phyloP scores from a whole-genome alignment of 1,140 invertebrate species.

The Drosophila dunni region DNA sequence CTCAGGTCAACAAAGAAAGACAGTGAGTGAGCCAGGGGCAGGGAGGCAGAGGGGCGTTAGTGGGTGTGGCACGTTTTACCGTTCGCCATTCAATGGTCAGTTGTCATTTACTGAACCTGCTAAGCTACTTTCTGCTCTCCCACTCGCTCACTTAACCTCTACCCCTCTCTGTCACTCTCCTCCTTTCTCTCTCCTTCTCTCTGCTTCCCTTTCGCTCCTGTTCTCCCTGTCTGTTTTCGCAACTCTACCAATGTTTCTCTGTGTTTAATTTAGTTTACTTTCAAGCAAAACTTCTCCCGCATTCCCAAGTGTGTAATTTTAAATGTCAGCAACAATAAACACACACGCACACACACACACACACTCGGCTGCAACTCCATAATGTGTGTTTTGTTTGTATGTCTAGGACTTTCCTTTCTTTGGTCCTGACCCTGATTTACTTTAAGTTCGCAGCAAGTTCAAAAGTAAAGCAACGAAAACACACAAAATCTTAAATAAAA shows the following conservation, averaged over 20 bases:
- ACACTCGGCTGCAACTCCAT: conserved; percentile 2
- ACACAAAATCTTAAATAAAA: background rate
- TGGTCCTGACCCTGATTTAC: conserved; percentile 44
- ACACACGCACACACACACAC: conserved; percentile 33
- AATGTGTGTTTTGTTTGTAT: conserved; percentile 20
- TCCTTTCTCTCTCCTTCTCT: background rate
- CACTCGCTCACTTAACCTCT: conserved; percentile 12
- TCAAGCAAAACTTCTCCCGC: conserved; percentile 61
- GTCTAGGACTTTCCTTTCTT: conserved; percentile 15
- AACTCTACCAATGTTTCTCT: conserved; percentile 24
- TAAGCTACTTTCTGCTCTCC: background rate
- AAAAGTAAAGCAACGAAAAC: background rate
- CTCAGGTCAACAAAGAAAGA: conserved; percentile 6
- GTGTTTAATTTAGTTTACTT: conserved; percentile 78
- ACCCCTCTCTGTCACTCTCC: background rate
- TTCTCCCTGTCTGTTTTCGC: background rate
- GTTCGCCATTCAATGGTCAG: conserved; percentile 58
- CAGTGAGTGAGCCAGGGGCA: background rate
- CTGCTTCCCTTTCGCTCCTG: background rate
- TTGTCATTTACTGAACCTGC: conserved; percentile 46
- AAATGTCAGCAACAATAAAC: conserved; percentile 75
- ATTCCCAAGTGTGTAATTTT: conserved; percentile 80
- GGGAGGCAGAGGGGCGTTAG: background rate
- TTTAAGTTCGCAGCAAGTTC: conserved; percentile 48
- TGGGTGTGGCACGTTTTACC: conserved; percentile 53